Conservation (phyloP, 2,888 invertebrate species). For the Caradrina kadenii region DNA sequence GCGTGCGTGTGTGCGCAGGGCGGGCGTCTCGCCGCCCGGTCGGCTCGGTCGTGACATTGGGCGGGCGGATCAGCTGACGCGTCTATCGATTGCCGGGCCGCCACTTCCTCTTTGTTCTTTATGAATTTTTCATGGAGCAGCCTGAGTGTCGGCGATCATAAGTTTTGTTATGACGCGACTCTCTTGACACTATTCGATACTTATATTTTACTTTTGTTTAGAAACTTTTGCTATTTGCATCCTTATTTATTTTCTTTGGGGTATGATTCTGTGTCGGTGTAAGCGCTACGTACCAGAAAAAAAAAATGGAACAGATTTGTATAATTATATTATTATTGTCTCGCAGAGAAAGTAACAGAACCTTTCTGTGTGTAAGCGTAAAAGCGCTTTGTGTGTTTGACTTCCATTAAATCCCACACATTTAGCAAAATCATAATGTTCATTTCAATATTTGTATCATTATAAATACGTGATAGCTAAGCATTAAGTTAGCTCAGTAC, state of each 20-base stretch:
- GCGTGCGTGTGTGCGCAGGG: constrained; percentile 70
- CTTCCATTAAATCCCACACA: background rate
- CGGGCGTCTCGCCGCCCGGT: constrained; percentile 66
- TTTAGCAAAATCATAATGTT: background rate
- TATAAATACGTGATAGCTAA: constrained; percentile 4
- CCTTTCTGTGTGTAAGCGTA: background rate
- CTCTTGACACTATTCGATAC: constrained; percentile 42
- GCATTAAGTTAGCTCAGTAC: constrained; percentile 18
- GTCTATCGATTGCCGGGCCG: constrained; percentile 81
- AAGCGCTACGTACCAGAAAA: background rate
- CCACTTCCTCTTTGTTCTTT: constrained; percentile 84
- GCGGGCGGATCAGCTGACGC: constrained; percentile 87
- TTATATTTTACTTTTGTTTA: constrained; percentile 43
- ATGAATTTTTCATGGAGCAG: constrained; percentile 85
- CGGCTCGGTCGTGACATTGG: constrained; percentile 88
- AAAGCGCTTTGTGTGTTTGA: constrained; percentile 1
- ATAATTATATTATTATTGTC: constrained; percentile 11
- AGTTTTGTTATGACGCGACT: constrained; percentile 76
- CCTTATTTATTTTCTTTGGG: constrained; percentile 35
- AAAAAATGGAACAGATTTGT: constrained; percentile 4
- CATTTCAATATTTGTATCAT: constrained; percentile 10
- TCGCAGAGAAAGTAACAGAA: constrained; percentile 1
- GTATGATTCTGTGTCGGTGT: background rate
- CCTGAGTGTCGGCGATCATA: constrained; percentile 49
- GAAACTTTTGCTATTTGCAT: constrained; percentile 41